Evolutionary conservation across 2,888 invertebrate species (phyloP).

Genomic region (Pollenia angustigena): DNA sequence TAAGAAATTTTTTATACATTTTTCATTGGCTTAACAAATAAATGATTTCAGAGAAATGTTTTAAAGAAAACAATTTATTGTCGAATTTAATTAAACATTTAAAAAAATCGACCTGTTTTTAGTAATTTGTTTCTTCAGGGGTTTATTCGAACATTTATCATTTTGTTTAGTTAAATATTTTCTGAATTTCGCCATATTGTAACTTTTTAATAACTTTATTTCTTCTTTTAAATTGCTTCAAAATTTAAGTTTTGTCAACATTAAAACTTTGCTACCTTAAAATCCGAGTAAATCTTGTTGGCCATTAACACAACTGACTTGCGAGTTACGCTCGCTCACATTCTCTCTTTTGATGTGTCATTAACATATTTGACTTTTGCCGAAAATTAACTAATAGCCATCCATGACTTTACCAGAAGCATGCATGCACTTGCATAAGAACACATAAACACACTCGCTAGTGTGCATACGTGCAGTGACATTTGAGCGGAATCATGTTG

Average conservation of each 20-base stretch:
- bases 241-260: no score
- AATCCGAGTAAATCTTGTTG: no score
- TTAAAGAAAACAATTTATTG: neutral
- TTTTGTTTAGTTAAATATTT: no score
- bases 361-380: constrained; percentile 18
- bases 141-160: no score
- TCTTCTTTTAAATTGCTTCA: no score
- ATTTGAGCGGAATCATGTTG: constrained; percentile 24
- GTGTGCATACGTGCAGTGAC: neutral
- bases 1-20: constrained; percentile 9
- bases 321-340: neutral
- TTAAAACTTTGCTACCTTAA: no score
- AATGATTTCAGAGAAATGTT: constrained; percentile 14
- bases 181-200: no score
- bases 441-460: neutral
- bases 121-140: no score
- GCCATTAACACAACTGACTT: neutral
- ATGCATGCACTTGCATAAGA: neutral
- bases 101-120: neutral
- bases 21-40: constrained; percentile 31
- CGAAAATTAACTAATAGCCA: constrained; percentile 13
- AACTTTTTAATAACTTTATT: no score
- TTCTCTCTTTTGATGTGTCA: neutral
- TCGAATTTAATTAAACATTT: neutral
- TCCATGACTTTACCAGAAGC: neutral